Base-by-base conservation (phyloP, 2,888 invertebrate genomes). In the Piscicola geometra region DNA sequence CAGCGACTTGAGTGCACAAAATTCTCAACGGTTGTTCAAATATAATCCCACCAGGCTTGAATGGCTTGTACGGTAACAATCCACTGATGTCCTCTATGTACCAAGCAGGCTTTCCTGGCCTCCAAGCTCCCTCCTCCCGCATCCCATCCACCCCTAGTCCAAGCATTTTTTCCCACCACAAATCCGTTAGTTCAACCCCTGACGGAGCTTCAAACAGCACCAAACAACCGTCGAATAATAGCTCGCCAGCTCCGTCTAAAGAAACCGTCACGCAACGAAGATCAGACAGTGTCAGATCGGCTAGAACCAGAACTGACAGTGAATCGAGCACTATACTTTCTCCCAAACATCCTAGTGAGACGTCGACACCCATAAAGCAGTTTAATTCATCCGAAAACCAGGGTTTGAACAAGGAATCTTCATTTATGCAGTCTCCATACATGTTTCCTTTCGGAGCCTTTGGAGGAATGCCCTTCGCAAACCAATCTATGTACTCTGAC, bases 391-490 rank as follows among this genome's bases (percentile, higher is more conserved):
- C 28, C 28, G 28, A 33, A n/a, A 33, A 21, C 1, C 30, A 72
- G 1, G 0, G 30, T 32, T 32, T 67, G 9, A n/a, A 18, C 25
- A 64, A 64, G 18, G 56, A 73, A 25, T 32, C 73, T n/a, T 64
- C 64, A 2, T 32, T 77, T 12, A 66, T 75, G 3, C 50, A 52
- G 1, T 66, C 77, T 28, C 75, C 74, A 28, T 78, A 77, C 52
- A 77, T 77, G 35, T 77, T 78, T 60, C 78, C 78, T 2, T 78
- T 78, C 32, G 77, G 75, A 1, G 25, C 35, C n/a, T 56, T 56
- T 25, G 32, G 33, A 30, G 75, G 70, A 25, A 30, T 75, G 35
- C 56, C 75, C 1, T 52, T 36, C n/a, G 56, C 69, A n/a, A 47
- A 35, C 32, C 70, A 71, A 21, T 52, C 75, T n/a, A 28, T 76